Evolutionary conservation across 1,140 invertebrate species (phyloP), one percentile per base, ranked within the genome.

Genomic region (Drosophila repletoides): DNA sequence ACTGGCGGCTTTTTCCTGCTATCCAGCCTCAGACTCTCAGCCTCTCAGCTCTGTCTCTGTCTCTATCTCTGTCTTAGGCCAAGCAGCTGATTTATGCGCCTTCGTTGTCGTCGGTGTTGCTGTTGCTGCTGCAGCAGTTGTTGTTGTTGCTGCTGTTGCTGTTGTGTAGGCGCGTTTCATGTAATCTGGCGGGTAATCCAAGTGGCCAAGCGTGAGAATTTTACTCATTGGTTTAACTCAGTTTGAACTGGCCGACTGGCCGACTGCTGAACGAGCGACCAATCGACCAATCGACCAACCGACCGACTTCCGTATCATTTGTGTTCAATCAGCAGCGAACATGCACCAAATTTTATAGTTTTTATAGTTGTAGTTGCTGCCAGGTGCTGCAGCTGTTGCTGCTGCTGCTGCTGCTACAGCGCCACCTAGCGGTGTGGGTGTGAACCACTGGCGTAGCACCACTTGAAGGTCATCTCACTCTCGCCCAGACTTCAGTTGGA

Each of bases 181-280:
- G 79, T 83, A 83, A 83, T 83, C 79, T 84, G 74, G 79, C 80
- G 80, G 80, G 79, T 86, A 84, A 84, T 86, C 75, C 79, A 68
- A 79, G 79, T 83, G 79, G 79, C 79, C 80, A 75, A 86, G 80
- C 80, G 80, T 86, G 80, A 86, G 80, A 86, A 86, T 84, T 84
- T 80, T 80, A 67, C 72, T 80, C 72, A 84, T 72, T 67, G 64
- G 46, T 53, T 65, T 40, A 65, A 60, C 45, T 60, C 6, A 28
- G 14, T 24, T 43, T 12, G 24, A 17, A 22, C 24, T 24, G 15
- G 36, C 17, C 17, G 21, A 17, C 38, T 7, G 19, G 19, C 41
- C 3, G 19, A 26, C 26, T 24, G n/a, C 12, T 26, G 7, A 43
- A 6, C 26, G 10, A 29, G 26, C 45, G 10, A 17, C n/a, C 31